Percentiles rank a stretch among this genome's conserved stretches.
Conservation (phyloP, 2,113 vertebrate genomes). For the Pimephales promelas region DNA sequence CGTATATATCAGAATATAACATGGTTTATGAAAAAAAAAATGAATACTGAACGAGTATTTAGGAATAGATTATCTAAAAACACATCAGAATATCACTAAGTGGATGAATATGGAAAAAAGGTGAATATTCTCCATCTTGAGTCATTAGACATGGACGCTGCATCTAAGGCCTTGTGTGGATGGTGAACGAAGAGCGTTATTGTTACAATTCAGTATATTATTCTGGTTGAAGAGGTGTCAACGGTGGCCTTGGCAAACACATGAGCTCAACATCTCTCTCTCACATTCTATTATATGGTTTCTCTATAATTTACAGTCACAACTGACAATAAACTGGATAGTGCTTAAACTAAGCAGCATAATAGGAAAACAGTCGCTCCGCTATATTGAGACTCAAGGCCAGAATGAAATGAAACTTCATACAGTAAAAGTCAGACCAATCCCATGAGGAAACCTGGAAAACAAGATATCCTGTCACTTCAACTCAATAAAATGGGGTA, state of each 20-base stretch:
- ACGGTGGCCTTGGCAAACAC: conserved; percentile 21
- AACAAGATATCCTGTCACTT: not conserved
- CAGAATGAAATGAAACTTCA: conserved; percentile 63
- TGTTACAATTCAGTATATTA: conserved; percentile 17
- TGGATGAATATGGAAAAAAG: not conserved
- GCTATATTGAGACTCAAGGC: conserved; percentile 12
- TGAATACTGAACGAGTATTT: not conserved
- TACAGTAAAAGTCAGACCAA: conserved; percentile 53
- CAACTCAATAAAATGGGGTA: not conserved
- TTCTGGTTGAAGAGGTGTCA: conserved; percentile 26
- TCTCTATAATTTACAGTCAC: conserved; percentile 20
- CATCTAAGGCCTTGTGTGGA: not conserved
- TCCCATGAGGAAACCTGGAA: not conserved
- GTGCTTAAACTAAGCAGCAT: conserved; percentile 28
- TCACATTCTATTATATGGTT: conserved; percentile 27
- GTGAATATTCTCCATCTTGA: not conserved
- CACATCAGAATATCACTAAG: not conserved
- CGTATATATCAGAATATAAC: not conserved
- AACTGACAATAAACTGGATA: conserved; percentile 14
- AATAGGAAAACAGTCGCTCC: conserved; percentile 17
- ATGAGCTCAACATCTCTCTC: conserved; percentile 30
- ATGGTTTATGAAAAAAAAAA: not conserved
- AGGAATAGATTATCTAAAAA: conserved; percentile 8
- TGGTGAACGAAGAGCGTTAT: not conserved
- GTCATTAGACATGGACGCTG: not conserved